A percentile compares a stretch with the other conserved stretches of the same genome.
phyloP scores from a whole-genome alignment of 1,140 invertebrate species.

The Whitmania pigra region DNA sequence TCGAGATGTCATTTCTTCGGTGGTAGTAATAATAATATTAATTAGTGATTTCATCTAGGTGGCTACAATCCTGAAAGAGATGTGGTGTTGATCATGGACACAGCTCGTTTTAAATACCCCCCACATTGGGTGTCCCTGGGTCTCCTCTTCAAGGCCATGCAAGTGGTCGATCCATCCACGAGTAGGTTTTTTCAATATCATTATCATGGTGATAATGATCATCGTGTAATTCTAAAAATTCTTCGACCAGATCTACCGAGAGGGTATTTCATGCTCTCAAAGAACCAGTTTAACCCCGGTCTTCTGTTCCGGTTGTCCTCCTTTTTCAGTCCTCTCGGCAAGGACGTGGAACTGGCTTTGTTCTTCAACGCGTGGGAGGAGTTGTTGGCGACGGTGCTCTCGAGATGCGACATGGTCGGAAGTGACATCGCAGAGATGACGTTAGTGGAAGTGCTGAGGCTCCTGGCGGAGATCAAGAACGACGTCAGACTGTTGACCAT shows the following conservation, averaged over 20 bases:
- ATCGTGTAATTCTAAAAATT: not conserved
- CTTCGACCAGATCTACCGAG: conserved; percentile 11
- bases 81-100: conserved; percentile 40
- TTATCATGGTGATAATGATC: not conserved
- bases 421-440: not conserved
- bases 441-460: not conserved
- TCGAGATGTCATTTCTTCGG: no score
- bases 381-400: not conserved
- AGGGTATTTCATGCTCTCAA: conserved; percentile 15
- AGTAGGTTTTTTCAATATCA: conserved; percentile 25
- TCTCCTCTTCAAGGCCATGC: conserved; percentile 35
- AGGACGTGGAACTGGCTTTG: not conserved
- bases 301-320: conserved; percentile 12
- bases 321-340: conserved; percentile 15
- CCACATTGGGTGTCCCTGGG: conserved; percentile 40
- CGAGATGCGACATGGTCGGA: not conserved
- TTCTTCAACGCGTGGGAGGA: conserved; percentile 2
- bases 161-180: conserved; percentile 32
- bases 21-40: no score
- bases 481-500: not conserved
- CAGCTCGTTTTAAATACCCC: conserved; percentile 42
- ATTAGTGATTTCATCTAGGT: no score
- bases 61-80: conserved; percentile 37
- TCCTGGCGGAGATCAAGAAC: conserved; percentile 6
- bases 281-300: conserved; percentile 2